Base-by-base conservation (phyloP, 2,888 invertebrate species). In the Trissolcus brochymenae region DNA sequence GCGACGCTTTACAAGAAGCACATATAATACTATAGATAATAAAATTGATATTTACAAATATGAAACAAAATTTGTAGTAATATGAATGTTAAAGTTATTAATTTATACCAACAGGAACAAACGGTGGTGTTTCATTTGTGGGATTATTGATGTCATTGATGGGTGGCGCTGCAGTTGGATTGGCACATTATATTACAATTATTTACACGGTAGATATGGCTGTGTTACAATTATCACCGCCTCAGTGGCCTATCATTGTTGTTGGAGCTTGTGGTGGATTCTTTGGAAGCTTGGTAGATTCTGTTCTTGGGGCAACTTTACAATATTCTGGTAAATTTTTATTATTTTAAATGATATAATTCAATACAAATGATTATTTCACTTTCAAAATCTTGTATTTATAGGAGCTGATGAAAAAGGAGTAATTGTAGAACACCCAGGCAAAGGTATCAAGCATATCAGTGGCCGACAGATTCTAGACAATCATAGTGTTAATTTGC, bases 401-500 rank as follows among this genome's bases (percentile, higher is more conserved):
- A 80, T 73, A 95, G 95, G 95, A 68, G 86, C 94, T 19, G 92
- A 94, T 85, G 91, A 92, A 78, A 90, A 91, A 74, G 94, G 95
- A 6, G 91, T 91, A 82, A 91, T 97, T 62, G 95, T 95, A 0
- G 93, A 94, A 79, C 91, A 91, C 59, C 94, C 95, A 1, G 94
- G 93, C 57, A 90, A 91, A 75, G 91, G 92, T 21, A 92, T 96
- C 0, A 92, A 92, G 78, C 93, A 95, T 86, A 94, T 97, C 76
- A 92, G 94, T 85, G 97, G 97, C 4, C 88, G 91, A 67, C 92
- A 93, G 81, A 90, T 96, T 59, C 88, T 97, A 51, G 96, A 96
- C 86, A 97, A 97, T 88, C 95, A 97, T 86, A 94, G 95, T 85
- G 95, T 97, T 0, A 97, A 97, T 90, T 91, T 97, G 51, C 90